These are phyloP conservation scores for Trinorchestia longiramus DNA, from an alignment of 1,140 invertebrate genomes.

Conservation along the genomic window DNA sequence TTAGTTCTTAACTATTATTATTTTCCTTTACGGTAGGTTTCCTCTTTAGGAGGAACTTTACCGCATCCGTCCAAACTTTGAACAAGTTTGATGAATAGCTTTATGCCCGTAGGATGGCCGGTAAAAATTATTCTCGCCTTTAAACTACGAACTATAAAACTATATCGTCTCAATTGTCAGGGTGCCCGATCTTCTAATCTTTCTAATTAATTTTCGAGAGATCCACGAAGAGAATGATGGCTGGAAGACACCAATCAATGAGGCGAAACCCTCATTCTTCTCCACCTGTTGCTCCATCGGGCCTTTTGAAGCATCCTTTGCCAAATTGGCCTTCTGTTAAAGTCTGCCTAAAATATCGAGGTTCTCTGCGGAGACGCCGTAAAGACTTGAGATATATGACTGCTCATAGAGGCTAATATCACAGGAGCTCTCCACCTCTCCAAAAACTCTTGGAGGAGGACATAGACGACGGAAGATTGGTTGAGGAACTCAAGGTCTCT, in stretches of 20 bases:
- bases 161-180: neutral
- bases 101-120: neutral
- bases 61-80: neutral
- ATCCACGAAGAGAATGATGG: neutral
- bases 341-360: conserved; percentile 38
- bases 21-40: neutral
- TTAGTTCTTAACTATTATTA: neutral
- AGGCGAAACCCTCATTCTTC: neutral
- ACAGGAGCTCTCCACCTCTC: neutral
- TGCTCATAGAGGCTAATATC: conserved; percentile 35
- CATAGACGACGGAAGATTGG: neutral
- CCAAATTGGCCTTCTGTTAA: conserved; percentile 27
- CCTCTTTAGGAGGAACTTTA: neutral
- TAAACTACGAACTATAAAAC: neutral
- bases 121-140: neutral
- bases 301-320: conserved; percentile 41
- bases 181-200: neutral
- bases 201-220: conserved; percentile 10
- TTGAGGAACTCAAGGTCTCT: neutral
- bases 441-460: neutral
- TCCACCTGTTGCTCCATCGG: conserved; percentile 19
- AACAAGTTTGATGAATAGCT: neutral
- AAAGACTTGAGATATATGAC: conserved; percentile 15
- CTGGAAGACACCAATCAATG: conserved; percentile 8
- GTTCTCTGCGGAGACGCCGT: conserved; percentile 12